Conservation (phyloP, 1,140 invertebrate species). For the Dryas iulia region DNA sequence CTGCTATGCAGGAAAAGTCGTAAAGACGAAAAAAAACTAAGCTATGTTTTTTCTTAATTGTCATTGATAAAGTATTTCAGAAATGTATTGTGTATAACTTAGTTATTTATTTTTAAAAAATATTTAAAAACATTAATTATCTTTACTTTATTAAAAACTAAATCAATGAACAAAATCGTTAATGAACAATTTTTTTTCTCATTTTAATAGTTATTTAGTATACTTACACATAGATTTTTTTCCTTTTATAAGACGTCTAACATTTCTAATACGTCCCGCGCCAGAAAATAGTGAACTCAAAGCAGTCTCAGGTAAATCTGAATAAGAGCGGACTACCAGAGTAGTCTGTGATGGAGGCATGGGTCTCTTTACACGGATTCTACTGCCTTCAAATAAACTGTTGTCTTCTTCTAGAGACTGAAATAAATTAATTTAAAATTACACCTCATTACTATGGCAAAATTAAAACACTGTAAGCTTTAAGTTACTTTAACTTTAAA, state of each 20-base stretch:
- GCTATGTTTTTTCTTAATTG: too few relatives aligned
- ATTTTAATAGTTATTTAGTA: not conserved
- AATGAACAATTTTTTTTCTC: too few relatives aligned
- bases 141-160: too few relatives aligned
- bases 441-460: too few relatives aligned
- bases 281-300: slow-evolving; percentile 43
- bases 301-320: slow-evolving; percentile 40
- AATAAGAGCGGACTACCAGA: slow-evolving; percentile 48
- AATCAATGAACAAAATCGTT: too few relatives aligned
- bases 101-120: too few relatives aligned
- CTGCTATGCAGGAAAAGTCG: too few relatives aligned
- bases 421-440: not conserved
- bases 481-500: too few relatives aligned
- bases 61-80: too few relatives aligned
- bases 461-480: not conserved
- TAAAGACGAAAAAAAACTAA: too few relatives aligned
- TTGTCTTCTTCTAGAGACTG: slow-evolving; percentile 58
- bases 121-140: too few relatives aligned
- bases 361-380: slow-evolving; percentile 46
- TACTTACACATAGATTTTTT: slow-evolving; percentile 53
- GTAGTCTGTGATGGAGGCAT: slow-evolving; percentile 48
- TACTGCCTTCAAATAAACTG: slow-evolving; percentile 38
- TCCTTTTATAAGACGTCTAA: slow-evolving; percentile 49
- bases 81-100: too few relatives aligned
- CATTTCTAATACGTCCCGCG: slow-evolving; percentile 49